phyloP scores from a whole-genome alignment of 2,113 vertebrate genomes.

The Rallus limicola region DNA sequence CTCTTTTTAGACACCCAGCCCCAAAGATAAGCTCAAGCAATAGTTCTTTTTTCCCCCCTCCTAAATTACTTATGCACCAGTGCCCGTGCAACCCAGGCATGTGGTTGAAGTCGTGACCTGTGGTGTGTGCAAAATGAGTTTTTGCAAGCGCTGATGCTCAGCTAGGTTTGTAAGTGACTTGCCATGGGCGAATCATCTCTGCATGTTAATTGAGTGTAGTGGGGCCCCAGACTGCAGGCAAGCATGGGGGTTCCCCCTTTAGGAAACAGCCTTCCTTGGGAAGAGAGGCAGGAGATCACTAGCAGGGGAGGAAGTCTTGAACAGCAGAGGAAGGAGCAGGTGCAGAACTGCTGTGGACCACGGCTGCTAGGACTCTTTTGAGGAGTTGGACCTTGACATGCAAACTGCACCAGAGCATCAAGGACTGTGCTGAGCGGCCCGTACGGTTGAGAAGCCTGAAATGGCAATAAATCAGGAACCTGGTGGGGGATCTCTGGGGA shows the following conservation, averaged over 20 bases:
- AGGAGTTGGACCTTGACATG: background rate
- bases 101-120: conserved; percentile 21
- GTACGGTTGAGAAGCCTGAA: background rate
- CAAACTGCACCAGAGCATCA: accelerated
- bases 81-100: conserved; percentile 4
- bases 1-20: conserved; percentile 37
- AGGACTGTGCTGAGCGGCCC: background rate
- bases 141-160: conserved; percentile 4
- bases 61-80: conserved; percentile 6
- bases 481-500: background rate
- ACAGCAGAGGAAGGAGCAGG: background rate
- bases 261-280: background rate
- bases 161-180: background rate
- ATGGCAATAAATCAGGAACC: background rate
- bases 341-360: background rate
- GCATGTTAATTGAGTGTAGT: background rate
- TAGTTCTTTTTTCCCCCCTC: background rate
- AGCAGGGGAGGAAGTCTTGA: background rate
- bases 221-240: background rate
- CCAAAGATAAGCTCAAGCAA: conserved; percentile 35
- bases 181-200: background rate
- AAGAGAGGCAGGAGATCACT: background rate
- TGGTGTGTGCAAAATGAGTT: background rate
- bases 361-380: background rate
- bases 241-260: background rate